Evolutionary conservation across 1,140 invertebrate genomes (phyloP), one percentile per base, ranked within the genome.

Genomic region (Cherax quadricarinatus): DNA sequence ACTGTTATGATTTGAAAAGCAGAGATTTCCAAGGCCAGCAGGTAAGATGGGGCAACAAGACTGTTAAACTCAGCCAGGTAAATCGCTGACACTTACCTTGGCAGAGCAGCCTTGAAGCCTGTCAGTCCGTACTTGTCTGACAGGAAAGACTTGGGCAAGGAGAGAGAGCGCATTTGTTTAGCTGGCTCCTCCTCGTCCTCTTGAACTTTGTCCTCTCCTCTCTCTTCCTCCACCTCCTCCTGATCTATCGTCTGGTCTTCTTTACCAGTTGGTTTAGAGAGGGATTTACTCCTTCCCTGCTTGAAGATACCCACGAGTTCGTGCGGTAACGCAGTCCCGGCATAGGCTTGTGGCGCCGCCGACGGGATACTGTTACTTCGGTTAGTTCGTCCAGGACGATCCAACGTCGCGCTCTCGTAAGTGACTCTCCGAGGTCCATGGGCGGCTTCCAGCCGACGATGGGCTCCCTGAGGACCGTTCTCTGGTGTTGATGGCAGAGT

Each of bases 101-200:
- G 94, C 87, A 89, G 93, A 82, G 93, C 94, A 91, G 91, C 93
- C 88, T 94, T 94, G 93, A 94, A 91, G 24, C 94, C 94, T n/a
- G 86, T 93, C 14, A 94, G 89, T 73, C 94, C 94, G 93, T 94
- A 94, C 62, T 92, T 95, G 95, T 95, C 95, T 3, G 96, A 95
- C 30, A 96, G 95, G 94, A 97, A 97, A 18, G 96, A 96, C 94
- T 96, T 96, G 5, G 96, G 96, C 92, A 97, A 94, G 3, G 96
- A 96, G 94, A 96, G 95, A 1, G 96, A 96, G 30, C 96, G 95
- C 93, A 96, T 96, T 87, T 96, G 96, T 14, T 95, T 94, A 82
- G 95, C 95, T 87, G 96, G 93, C 16, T 93, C 90, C 12, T 91
- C 89, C 75, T 92, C 83, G 9, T 89, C 82, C 73, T 57, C 82